phyloP scores from a whole-genome alignment of 2,113 vertebrate genomes.

The Phylloscopus whistleri region DNA sequence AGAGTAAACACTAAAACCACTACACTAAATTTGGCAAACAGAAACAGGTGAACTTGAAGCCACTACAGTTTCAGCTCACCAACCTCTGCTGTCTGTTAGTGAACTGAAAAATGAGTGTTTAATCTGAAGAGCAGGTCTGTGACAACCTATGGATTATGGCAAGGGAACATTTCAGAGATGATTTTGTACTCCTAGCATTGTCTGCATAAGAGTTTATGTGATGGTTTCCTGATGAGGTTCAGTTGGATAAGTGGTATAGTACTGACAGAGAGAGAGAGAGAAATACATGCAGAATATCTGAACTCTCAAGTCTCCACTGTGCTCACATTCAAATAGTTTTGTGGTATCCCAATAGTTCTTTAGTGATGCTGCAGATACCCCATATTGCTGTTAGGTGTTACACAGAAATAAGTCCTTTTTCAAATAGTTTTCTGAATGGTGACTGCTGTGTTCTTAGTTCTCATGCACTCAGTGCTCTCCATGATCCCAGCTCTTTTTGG shows the following conservation, averaged over 20 bases:
- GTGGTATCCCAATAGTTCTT: neutral
- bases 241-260: neutral
- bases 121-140: neutral
- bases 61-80: neutral
- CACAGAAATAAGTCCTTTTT: neutral
- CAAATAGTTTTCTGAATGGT: neutral
- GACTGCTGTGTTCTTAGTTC: neutral
- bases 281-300: neutral
- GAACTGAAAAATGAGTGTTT: neutral
- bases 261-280: neutral
- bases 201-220: neutral
- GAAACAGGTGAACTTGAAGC: too few species aligned
- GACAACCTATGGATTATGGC: neutral
- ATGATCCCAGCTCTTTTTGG: neutral
- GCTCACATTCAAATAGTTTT: neutral
- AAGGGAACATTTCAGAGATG: neutral
- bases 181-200: neutral
- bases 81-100: neutral
- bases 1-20: too few species aligned
- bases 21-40: too few species aligned
- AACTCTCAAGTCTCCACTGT: neutral
- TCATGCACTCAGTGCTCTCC: neutral
- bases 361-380: neutral
- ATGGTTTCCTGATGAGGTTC: neutral
- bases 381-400: neutral